phyloP scores from a whole-genome alignment of 2,888 invertebrate species.

The Chloroclysta siterata region DNA sequence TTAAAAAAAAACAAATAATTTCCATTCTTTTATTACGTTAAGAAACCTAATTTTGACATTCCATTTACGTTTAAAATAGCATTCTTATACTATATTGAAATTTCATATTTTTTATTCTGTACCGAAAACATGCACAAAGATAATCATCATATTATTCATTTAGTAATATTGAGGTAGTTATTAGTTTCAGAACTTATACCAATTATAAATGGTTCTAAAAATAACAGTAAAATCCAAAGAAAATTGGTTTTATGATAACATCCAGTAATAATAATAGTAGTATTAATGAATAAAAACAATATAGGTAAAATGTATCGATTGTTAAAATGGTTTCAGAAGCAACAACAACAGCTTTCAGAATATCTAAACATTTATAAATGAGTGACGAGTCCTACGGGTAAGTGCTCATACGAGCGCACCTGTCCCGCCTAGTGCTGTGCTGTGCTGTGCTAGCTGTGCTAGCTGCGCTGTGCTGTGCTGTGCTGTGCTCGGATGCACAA shows the following conservation, averaged over 20 bases:
- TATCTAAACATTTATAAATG: slow-evolving; percentile 45
- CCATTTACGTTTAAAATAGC: slow-evolving; percentile 81
- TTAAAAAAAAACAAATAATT: slow-evolving; percentile 49
- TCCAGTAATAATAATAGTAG: slow-evolving; percentile 56
- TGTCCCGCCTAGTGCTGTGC: too few relatives aligned
- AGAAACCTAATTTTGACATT: slow-evolving; percentile 84
- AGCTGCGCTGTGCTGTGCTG: not conserved
- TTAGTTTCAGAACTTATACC: slow-evolving; percentile 84
- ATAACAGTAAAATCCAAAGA: slow-evolving; percentile 75
- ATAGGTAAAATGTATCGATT: slow-evolving; percentile 59
- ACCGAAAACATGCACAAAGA: slow-evolving; percentile 84
- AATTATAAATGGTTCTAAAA: slow-evolving; percentile 81
- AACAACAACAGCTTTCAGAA: slow-evolving; percentile 69
- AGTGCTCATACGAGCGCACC: not conserved
- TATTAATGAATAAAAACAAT: slow-evolving; percentile 57
- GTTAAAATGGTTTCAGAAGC: slow-evolving; percentile 61
- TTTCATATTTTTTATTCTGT: slow-evolving; percentile 74
- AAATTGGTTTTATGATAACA: slow-evolving; percentile 52
- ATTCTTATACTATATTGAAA: slow-evolving; percentile 80
- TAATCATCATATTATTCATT: slow-evolving; percentile 81
- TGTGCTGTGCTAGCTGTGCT: too few relatives aligned
- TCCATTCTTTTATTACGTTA: slow-evolving; percentile 78
- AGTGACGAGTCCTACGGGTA: slow-evolving; percentile 37
- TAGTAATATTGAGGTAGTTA: slow-evolving; percentile 85
- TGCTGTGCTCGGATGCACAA: not conserved